Evolutionary conservation across 2,797 vertebrate species (phyloP).

Genomic region (Morus bassanus): DNA sequence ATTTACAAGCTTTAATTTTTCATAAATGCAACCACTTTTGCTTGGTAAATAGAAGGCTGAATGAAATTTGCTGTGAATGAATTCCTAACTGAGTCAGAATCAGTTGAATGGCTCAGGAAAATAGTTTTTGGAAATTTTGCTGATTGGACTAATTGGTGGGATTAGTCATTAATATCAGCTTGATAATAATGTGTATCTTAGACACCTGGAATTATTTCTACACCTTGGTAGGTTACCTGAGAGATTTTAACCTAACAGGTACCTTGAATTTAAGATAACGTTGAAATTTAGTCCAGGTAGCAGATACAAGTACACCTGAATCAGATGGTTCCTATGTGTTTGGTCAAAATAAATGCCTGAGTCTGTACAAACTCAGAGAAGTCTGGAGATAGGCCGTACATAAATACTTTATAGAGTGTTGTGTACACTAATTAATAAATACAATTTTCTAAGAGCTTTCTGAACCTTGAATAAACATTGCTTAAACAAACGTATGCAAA

Average conservation of each 20-base stretch:
- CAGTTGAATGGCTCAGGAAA: not conserved
- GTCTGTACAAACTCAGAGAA: not conserved
- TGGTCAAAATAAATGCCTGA: not conserved
- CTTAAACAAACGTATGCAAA: conserved; percentile 39
- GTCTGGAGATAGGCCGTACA: not conserved
- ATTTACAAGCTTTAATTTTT: conserved; percentile 43
- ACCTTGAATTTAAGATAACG: not conserved
- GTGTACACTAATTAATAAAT: conserved; percentile 56
- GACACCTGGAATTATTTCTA: conserved; percentile 1
- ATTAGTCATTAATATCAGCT: conserved; percentile 5
- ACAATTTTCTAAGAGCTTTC: conserved; percentile 36
- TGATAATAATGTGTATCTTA: not conserved
- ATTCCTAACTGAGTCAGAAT: not conserved
- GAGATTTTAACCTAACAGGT: not conserved
- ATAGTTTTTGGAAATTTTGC: not conserved
- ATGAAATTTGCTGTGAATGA: not conserved
- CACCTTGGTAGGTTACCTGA: not conserved
- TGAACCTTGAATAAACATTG: conserved; percentile 36
- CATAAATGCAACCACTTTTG: conserved; percentile 4
- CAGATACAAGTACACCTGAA: not conserved
- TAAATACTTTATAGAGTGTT: conserved; percentile 38
- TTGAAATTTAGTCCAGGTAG: not conserved
- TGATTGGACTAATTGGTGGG: not conserved
- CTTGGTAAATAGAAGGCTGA: conserved; percentile 1
- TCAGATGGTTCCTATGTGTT: not conserved